These are phyloP conservation scores for Cheilosia vernalis DNA, from an alignment of 2,888 invertebrate genomes.

Conservation along the genomic window DNA sequence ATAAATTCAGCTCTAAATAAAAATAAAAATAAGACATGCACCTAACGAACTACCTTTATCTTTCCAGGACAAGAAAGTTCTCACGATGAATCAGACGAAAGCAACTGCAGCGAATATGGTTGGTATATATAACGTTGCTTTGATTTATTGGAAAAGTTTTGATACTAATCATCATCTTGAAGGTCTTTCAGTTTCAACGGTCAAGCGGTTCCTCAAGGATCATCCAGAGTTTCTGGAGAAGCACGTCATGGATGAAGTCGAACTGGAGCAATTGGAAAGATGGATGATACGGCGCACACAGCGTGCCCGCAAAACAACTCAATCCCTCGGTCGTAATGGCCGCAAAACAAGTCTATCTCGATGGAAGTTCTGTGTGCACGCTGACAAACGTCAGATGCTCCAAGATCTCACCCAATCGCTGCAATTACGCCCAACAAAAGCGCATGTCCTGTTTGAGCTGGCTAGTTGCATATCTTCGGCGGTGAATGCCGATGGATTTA, in stretches of 20 bases:
- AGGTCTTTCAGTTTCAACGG: conserved; percentile 80
- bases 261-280: conserved; percentile 86
- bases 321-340: conserved; percentile 78
- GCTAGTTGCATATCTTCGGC: conserved; percentile 87
- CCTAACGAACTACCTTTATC: not conserved
- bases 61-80: conserved; percentile 66
- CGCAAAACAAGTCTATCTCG: conserved; percentile 85
- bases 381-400: conserved; percentile 87
- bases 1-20: not conserved
- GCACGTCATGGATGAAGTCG: conserved; percentile 86
- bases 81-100: conserved; percentile 70
- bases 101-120: conserved; percentile 65
- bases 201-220: conserved; percentile 85
- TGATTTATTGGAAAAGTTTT: not conserved
- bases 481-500: conserved; percentile 87
- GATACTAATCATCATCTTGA: not conserved
- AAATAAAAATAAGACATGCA: not conserved
- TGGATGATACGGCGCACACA: conserved; percentile 87
- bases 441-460: conserved; percentile 87
- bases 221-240: conserved; percentile 88
- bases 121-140: not conserved
- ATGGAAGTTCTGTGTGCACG: conserved; percentile 86
- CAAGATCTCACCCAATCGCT: conserved; percentile 86
- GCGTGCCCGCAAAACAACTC: conserved; percentile 82
- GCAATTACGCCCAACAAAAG: conserved; percentile 86